Percentiles rank a stretch among this genome's conserved stretches.
Conservation (phyloP, 1,140 invertebrate species). For the Vanessa tameamea region DNA sequence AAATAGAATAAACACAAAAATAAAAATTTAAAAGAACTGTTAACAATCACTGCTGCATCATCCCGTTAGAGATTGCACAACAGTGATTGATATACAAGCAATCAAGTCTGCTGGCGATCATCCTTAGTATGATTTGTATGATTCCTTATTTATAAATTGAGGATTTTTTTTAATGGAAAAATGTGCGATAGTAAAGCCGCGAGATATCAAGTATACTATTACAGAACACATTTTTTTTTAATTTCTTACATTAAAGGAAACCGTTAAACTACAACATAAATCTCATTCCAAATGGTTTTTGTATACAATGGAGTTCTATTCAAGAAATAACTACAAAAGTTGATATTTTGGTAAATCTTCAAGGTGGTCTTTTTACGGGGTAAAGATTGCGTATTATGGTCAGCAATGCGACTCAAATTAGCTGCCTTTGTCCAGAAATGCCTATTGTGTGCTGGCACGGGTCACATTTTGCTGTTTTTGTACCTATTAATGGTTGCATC, state of each 20-base stretch:
- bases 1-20: too few species aligned
- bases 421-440: constrained; percentile 30
- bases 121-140: too few species aligned
- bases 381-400: constrained; percentile 18
- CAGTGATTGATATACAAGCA: too few species aligned
- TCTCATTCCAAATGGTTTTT: not conserved
- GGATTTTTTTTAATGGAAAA: too few species aligned
- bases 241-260: not conserved
- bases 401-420: constrained; percentile 38
- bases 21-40: too few species aligned
- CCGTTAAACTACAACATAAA: not conserved
- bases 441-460: constrained; percentile 28
- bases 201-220: too few species aligned
- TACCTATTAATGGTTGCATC: too few species aligned
- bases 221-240: not conserved
- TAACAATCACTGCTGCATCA: too few species aligned
- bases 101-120: too few species aligned
- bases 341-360: constrained; percentile 35
- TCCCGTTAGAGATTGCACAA: too few species aligned
- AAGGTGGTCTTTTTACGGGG: constrained; percentile 36
- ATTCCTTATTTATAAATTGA: too few species aligned
- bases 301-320: constrained; percentile 5
- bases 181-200: too few species aligned
- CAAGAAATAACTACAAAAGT: constrained; percentile 29
- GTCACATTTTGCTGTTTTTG: constrained; percentile 20